Percentiles rank a stretch among this genome's conserved stretches.
These are phyloP conservation scores for Sorex fumeus DNA, from an alignment of 2,113 vertebrate species.

Conservation along the genomic window DNA sequence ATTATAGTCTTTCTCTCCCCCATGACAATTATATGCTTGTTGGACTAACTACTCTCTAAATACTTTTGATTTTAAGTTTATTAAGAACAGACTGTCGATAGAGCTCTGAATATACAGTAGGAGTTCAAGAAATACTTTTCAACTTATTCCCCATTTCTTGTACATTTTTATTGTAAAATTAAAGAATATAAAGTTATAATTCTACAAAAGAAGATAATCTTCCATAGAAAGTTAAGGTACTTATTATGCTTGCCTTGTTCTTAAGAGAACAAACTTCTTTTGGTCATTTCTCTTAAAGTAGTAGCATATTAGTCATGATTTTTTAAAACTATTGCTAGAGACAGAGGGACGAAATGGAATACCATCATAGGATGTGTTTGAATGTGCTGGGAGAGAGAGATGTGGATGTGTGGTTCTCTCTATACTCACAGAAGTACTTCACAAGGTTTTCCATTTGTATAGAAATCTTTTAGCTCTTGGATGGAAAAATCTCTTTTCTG, in stretches of 20 bases:
- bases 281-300: neutral
- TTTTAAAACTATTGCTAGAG: neutral
- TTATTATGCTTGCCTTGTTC: constrained; percentile 46
- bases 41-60: neutral
- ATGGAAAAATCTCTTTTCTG: constrained; percentile 77
- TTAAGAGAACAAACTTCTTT: constrained; percentile 26
- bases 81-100: neutral
- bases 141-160: constrained; percentile 13
- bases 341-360: neutral
- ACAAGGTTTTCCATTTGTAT: constrained; percentile 73
- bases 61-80: constrained; percentile 6
- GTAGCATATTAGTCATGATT: neutral
- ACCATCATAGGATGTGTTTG: neutral
- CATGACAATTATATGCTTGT: neutral
- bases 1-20: neutral
- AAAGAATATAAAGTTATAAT: constrained; percentile 33
- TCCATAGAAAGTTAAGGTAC: constrained; percentile 35
- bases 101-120: neutral
- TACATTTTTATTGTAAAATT: constrained; percentile 17
- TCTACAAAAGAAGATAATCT: constrained; percentile 27
- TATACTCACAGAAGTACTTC: constrained; percentile 66
- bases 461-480: constrained; percentile 78
- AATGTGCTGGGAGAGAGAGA: neutral
- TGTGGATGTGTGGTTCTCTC: constrained; percentile 52
- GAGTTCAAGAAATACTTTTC: neutral